Evolutionary conservation across 2,888 invertebrate species (phyloP).

Genomic region (Antheraea assamensis): DNA sequence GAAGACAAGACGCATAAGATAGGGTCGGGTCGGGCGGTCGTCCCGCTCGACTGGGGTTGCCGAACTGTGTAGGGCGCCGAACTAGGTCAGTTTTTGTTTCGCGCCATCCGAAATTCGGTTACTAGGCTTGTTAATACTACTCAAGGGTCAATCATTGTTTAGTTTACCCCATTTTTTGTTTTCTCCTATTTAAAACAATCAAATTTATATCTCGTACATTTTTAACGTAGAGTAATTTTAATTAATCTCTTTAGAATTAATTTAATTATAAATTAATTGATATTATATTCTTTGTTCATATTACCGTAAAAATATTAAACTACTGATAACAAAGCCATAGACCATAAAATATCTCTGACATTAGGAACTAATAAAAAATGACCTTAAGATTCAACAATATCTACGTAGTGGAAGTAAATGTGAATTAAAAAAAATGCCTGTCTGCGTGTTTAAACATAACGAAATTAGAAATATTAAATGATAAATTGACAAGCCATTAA

Average conservation of each 20-base stretch:
- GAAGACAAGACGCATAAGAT: constrained; percentile 40
- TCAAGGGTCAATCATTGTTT: constrained; percentile 46
- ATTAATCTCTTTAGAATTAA: background rate
- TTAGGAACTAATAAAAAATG: background rate
- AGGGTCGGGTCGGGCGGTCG: constrained; percentile 68
- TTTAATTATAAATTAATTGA: background rate
- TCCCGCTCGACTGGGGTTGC: constrained; percentile 72
- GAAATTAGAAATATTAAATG: no score
- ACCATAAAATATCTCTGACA: background rate
- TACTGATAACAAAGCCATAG: background rate
- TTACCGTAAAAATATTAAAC: background rate
- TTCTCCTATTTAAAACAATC: background rate
- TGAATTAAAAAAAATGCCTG: background rate
- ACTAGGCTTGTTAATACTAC: constrained; percentile 66
- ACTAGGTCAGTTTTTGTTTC: constrained; percentile 82
- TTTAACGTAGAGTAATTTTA: no score
- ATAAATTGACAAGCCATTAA: no score
- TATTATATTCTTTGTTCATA: background rate
- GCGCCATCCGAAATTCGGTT: constrained; percentile 81
- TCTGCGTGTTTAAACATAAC: background rate
- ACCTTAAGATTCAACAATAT: background rate
- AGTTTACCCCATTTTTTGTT: constrained; percentile 33
- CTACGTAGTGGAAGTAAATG: background rate
- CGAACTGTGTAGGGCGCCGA: constrained; percentile 78
- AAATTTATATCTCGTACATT: background rate